Base-by-base conservation (phyloP, 2,113 vertebrate species). In the Psilopsiagon aurifrons region DNA sequence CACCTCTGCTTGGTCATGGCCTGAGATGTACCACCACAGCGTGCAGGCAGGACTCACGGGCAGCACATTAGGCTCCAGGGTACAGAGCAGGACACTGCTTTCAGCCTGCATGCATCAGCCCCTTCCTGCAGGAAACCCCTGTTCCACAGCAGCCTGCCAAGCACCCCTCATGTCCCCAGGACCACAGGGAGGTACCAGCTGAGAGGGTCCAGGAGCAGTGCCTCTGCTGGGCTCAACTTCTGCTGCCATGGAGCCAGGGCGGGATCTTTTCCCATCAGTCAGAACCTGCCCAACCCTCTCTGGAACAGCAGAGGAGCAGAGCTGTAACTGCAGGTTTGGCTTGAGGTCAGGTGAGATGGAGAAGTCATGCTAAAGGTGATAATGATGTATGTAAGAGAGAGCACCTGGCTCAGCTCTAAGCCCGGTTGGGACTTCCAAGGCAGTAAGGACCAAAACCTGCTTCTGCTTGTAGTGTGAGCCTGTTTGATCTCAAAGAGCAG, bases 151-250 rank as follows among this genome's bases (percentile, higher is more conserved):
- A 79, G 79, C 39, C 47, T 83, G 62, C 28, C 18, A 20, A 35
- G 20, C 1, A 1, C 24, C 29, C 5, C 23, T n/a, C 2, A 1
- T 52, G 64, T 37, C 22, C 52, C 19, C 5, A 13, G 22, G 39
- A 33, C n/a, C 49, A 51, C 24, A 51, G 49, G 49, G 24, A 51
- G 49, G 25, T 25, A 25, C 24, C 37, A 63, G n/a, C 19, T 88
- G 51, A 7, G 0, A 0, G 35, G 17, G 10, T 57, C 52, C 1
- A 4, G 25, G 33, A 31, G 13, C 27, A 39, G 64, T 49, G 68
- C 49, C 20, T 83, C 39, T 94, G 35, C 74, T 55, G 24, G 54
- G 27, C 19, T 39, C 2, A 1, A 39, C 23, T 89, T 83, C 39
- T 94, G 49, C 43, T 91, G 49, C 41, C 2, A 1, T 7, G 10